These are phyloP conservation scores for Ormyrus pomaceus DNA, from an alignment of 2,888 invertebrate species.

Conservation along the genomic window DNA sequence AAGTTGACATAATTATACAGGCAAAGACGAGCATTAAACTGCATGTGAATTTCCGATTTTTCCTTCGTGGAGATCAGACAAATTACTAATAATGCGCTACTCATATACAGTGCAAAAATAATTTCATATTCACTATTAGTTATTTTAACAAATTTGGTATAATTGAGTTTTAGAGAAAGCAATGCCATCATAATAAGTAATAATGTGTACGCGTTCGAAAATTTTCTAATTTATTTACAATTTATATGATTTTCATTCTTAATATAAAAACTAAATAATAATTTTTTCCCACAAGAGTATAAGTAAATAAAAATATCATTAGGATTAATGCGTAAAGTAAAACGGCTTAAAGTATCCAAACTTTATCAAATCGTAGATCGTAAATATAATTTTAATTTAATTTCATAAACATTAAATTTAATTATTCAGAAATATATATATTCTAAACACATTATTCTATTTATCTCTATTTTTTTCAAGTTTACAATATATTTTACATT, in stretches of 20 bases:
- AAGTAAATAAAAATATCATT: no score
- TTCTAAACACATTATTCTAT: no score
- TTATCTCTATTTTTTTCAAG: not conserved
- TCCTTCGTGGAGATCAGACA: not conserved
- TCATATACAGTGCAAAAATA: not conserved
- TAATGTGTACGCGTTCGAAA: no score
- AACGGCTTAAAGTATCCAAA: no score
- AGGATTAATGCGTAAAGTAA: no score
- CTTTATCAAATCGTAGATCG: no score
- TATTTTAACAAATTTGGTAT: no score
- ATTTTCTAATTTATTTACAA: no score
- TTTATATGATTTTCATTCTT: slow-evolving; percentile 1
- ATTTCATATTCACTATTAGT: no score
- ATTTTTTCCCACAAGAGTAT: not conserved
- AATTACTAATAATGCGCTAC: not conserved
- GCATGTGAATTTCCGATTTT: slow-evolving; percentile 20
- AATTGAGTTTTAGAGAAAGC: slow-evolving; percentile 3
- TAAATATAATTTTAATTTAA: no score
- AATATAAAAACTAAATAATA: slow-evolving; percentile 32
- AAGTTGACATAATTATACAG: slow-evolving; percentile 21
- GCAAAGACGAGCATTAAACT: slow-evolving; percentile 16
- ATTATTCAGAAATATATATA: no score
- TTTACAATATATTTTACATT: slow-evolving; percentile 12
- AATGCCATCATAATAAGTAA: not conserved
- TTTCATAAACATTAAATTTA: no score